Evolutionary conservation across 2,888 invertebrate genomes (phyloP), one percentile per base, ranked within the genome.

Genomic region (Macropis europaea): DNA sequence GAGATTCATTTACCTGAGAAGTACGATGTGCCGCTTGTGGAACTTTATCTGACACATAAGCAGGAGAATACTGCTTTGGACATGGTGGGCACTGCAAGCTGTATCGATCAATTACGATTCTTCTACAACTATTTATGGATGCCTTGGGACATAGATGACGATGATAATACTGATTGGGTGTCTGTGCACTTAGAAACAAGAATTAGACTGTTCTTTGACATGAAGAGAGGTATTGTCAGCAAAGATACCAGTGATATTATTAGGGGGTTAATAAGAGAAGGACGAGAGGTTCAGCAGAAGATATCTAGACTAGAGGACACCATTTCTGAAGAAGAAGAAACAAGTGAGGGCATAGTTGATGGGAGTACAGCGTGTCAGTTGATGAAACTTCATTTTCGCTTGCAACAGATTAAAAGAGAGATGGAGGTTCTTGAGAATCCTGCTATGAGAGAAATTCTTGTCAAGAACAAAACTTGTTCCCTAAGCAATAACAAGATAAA

Each of bases 71-170:
- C 88, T 0, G 92, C 91, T 66, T 87, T 94, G 4, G 92, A 94
- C 86, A 91, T 93, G 45, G 88, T 91, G 0, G 90, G 91, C 1
- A 94, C 94, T 0, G 93, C 94, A 0, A 93, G 93, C 77, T 92
- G 93, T 73, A 91, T 94, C 70, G 94, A 94, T 88, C 90, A 93
- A 76, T 87, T 94, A 73, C 91, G 94, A 80, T 94, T 94, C 76
- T 94, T 93, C 83, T 94, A 93, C 81, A 91, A 91, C 32, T 91
- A 94, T 73, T 88, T 94, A 36, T 93, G 94, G 92, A 93, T 94
- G 93, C 94, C 94, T 0, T 95, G 94, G 94, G 94, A 94, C 76
- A 90, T 91, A 42, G 94, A 94, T 59, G 93, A 93, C 61, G 94
- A 93, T 76, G 91, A 92, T 1, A 90, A 91, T 1, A 89, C 89